Evolutionary conservation across 1,140 invertebrate genomes (phyloP), one percentile per base, ranked within the genome.

Genomic region (Drosophila ohnishii): DNA sequence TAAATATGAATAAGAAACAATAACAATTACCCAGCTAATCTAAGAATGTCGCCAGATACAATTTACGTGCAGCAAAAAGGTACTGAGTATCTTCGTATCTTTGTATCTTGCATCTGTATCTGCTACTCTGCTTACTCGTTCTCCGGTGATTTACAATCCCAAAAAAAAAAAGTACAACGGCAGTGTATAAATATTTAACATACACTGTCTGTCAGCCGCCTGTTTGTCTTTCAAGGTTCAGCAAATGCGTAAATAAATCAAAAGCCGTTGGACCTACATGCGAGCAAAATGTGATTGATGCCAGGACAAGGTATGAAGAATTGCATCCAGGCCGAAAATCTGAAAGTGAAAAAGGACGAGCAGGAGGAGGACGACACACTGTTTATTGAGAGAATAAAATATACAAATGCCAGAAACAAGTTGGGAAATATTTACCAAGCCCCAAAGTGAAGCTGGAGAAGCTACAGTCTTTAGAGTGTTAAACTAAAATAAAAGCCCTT

Each of bases 81-180:
- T 40, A 22, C 34, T 25, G n/a, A 16, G 4, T 40, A 25, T 39
- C 39, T 44, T 16, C 25, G 22, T 55, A 53, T 65, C 73, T 40
- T 32, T 28, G 8, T 64, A 84, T 62, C 73, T 77, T 73, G 51
- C 80, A 79, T 69, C 65, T 69, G 63, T 34, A 70, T 40, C 50
- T 55, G 53, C 64, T 75, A 45, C 78, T 58, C 16, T 42, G 65
- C 35, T 40, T 16, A 48, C 65, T 56, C 55, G 19, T 19, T 62
- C 45, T 40, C 42, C 42, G 42, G 47, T 86, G 78, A 86, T 86
- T 85, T 86, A 81, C 74, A 84, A 64, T 48, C 34, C 44, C 48
- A 57, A 51, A 35, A 53, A 28, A 57, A 35, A 35, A 53, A 51
- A 71, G 25, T 14, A 48, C 48, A 39, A 62, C 19, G 40, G 44